phyloP scores from a whole-genome alignment of 2,797 vertebrate species.

The Onychomys torridus region DNA sequence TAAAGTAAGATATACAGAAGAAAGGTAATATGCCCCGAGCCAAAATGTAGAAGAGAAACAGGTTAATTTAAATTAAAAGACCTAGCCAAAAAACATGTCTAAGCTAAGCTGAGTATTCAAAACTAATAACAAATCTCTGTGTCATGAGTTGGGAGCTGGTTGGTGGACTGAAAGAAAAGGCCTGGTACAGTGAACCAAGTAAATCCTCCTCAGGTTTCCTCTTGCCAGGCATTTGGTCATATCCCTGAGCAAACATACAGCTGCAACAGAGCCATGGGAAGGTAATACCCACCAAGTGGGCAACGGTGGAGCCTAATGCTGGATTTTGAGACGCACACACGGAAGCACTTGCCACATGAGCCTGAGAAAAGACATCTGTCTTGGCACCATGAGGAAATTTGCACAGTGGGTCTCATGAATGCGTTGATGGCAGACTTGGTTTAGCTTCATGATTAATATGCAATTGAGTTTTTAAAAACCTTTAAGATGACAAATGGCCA shows the following conservation, averaged over 20 bases:
- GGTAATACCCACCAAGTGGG: background rate
- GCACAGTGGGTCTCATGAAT: background rate
- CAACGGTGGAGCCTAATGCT: background rate
- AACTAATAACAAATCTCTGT: background rate
- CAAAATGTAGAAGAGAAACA: background rate
- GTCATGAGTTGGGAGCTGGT: background rate
- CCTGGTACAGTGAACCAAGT: background rate
- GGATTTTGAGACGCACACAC: background rate
- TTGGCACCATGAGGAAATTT: background rate
- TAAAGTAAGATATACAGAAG: background rate
- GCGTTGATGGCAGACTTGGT: background rate
- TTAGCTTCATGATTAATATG: slow-evolving; percentile 39
- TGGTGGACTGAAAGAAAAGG: rapidly evolving
- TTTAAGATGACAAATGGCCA: background rate
- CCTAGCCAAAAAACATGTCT: background rate
- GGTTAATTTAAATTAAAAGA: background rate
- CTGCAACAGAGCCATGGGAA: background rate
- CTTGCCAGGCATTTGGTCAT: background rate
- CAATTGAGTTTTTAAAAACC: background rate
- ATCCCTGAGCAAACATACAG: background rate
- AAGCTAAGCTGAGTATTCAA: background rate
- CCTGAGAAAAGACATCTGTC: slow-evolving; percentile 2
- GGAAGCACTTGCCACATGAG: background rate
- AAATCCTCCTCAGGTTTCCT: background rate
- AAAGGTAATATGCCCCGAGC: background rate